Evolutionary conservation across 2,113 vertebrate genomes (phyloP), one percentile per base, ranked within the genome.

Genomic region (Sylvietta virens): DNA sequence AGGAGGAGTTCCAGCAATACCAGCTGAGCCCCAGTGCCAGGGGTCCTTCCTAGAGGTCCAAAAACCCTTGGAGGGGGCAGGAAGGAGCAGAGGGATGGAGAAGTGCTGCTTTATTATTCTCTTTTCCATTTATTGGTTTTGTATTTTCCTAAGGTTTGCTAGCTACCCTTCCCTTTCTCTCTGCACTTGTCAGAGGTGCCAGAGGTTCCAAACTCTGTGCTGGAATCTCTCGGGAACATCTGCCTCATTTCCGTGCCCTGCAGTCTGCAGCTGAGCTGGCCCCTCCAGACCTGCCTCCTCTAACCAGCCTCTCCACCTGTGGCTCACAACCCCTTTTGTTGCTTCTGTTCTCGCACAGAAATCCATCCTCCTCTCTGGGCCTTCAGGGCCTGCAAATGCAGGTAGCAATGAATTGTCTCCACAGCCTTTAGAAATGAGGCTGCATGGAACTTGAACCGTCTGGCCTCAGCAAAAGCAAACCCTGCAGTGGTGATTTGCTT

Each of bases 41-140:
- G 21, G 33, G 14, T 82, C 28, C 57, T 51, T 69, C 56, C 39
- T 8, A 23, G 42, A 28, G 7, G 3, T 30, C 18, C 21, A 35
- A 30, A 64, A 86, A 11, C 5, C 3, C 22, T 45, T 24, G n/a
- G 53, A 69, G 37, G 6, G 11, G 15, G 22, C 0, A 0, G 42
- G 37, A 30, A 31, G 20, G 15, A 37, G 26, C 15, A 66, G 37
- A 64, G 6, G 5, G 42, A 31, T 15, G 8, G 67, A 40, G 16
- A 71, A 14, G 4, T 54, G 47, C 33, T 51, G 15, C 11, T 4
- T 37, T 30, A 31, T 26, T 53, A 23, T 42, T 53, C 10, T 44
- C 16, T 3, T 31, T 15, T 9, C 51, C 19, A 5, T 57, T n/a
- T 42, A 31, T 8, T 53, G 15, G 26, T 61, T 67, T 12, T 60